These are phyloP conservation scores for Cnemophilus loriae DNA, from an alignment of 2,113 vertebrate genomes.

Conservation along the genomic window DNA sequence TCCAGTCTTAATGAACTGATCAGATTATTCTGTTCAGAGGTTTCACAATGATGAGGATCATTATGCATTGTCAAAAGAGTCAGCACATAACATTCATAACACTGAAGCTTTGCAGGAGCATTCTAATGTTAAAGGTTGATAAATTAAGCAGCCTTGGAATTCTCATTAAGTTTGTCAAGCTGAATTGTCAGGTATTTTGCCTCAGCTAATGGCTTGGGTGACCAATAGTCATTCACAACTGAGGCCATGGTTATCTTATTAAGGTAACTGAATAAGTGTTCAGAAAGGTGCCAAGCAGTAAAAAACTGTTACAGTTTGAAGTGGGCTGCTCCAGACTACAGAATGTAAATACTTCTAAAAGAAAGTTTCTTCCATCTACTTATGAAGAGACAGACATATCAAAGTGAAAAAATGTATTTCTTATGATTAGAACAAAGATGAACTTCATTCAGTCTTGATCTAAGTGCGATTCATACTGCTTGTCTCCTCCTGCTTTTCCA, in stretches of 20 bases:
- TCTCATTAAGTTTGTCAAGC: slow-evolving; percentile 44
- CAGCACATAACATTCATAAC: slow-evolving; percentile 29
- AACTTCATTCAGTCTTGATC: not conserved
- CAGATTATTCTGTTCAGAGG: slow-evolving; percentile 25
- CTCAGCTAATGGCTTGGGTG: slow-evolving; percentile 20
- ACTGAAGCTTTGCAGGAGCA: not conserved
- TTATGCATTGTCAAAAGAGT: slow-evolving; percentile 50
- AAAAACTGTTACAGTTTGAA: not conserved
- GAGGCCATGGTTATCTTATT: not conserved
- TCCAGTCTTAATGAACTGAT: slow-evolving; percentile 37
- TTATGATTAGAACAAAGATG: not conserved
- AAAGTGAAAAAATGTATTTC: not conserved
- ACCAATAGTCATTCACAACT: slow-evolving; percentile 11
- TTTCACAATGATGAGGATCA: slow-evolving; percentile 40
- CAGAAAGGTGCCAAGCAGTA: not conserved
- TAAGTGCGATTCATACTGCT: not conserved
- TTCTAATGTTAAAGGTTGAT: slow-evolving; percentile 21
- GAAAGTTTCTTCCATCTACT: not conserved
- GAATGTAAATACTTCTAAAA: not conserved
- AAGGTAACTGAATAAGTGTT: not conserved
- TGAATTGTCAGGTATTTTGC: slow-evolving; percentile 29
- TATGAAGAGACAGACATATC: not conserved
- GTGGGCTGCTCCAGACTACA: not conserved
- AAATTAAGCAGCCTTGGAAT: slow-evolving; percentile 34
- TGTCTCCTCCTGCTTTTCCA: not conserved